Percentiles rank a stretch among this genome's conserved stretches.
Conservation (phyloP, 2,888 invertebrate species). For the Cataglyphis rosenhaueri region DNA sequence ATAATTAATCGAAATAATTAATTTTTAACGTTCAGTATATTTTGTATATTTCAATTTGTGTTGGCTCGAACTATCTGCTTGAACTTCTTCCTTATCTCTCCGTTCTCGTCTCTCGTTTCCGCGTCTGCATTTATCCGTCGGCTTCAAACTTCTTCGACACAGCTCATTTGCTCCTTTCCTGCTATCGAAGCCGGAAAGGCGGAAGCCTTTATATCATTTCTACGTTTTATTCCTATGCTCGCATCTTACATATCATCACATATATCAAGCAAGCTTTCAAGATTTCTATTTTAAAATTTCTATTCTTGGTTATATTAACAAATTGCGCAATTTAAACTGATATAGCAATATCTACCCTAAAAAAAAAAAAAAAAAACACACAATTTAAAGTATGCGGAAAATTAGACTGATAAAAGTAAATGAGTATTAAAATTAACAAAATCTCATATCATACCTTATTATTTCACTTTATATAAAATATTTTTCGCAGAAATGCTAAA, state of each 20-base stretch:
- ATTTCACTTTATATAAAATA: neutral
- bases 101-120: neutral
- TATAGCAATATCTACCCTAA: neutral
- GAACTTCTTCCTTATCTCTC: neutral
- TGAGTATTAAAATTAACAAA: neutral
- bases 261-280: neutral
- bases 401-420: neutral
- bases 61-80: neutral
- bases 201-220: neutral
- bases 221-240: neutral
- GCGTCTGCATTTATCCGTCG: neutral
- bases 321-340: neutral
- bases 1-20: neutral
- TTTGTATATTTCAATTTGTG: neutral
- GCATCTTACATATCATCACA: neutral
- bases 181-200: neutral
- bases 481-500: neutral
- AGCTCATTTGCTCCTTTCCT: slow-evolving; percentile 9
- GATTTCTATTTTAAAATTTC: neutral
- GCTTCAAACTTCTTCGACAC: slow-evolving; percentile 3
- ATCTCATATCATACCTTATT: neutral
- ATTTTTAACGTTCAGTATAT: neutral
- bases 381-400: neutral
- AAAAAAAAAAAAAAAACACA: neutral
- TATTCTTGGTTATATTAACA: neutral